Evolutionary conservation across 64 coral and sea anemone species (phyloP), one percentile per base, ranked within the genome.

Genomic region (Anthopleura sola): DNA sequence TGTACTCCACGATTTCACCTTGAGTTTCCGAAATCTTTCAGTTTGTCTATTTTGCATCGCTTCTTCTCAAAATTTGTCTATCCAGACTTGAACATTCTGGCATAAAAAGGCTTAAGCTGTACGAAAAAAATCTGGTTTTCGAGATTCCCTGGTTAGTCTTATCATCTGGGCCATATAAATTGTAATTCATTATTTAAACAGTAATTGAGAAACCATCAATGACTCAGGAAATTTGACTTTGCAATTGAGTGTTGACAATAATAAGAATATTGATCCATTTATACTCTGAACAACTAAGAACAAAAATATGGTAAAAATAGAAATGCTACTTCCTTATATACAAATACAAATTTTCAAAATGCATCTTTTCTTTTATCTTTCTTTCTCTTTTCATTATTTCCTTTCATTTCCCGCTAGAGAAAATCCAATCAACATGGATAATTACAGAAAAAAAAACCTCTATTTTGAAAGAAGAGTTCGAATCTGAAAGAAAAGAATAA

Each of bases 1-100:
- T 79, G 76, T 48, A 79, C 76, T 79, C 76, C 44, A 79, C 15
- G 37, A 71, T 71, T 71, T 16, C 3, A 34, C 66, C n/a, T 62
- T 34, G 31, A 71, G 34, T 71, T 71, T 7, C 8, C 66, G 13
- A 71, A 17, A 71, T 71, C 29, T 32, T 69, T 69, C 29, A 33
- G 10, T 14, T 26, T 56, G 54, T 16, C 21, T 23, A 8, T 66
- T 11, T 71, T 34, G n/a, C 28, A 32, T 12, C 21, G 24, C 58
- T 9, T 6, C 50, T 53, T 12, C 12, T 16, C 49, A 11, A 16
- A 51, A 12, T 53, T 53, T 53, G 1, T 13, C 6, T 15, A 53
- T 13, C 50, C 50, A 53, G 16, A 53, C 50, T 15, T 13, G 12
- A 13, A 0, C 12, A 53, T 53, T 53, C 0, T 12, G 7, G 14